Evolutionary conservation across 2,888 invertebrate species (phyloP), one percentile per base, ranked within the genome.

Genomic region (Sturmia bella): DNA sequence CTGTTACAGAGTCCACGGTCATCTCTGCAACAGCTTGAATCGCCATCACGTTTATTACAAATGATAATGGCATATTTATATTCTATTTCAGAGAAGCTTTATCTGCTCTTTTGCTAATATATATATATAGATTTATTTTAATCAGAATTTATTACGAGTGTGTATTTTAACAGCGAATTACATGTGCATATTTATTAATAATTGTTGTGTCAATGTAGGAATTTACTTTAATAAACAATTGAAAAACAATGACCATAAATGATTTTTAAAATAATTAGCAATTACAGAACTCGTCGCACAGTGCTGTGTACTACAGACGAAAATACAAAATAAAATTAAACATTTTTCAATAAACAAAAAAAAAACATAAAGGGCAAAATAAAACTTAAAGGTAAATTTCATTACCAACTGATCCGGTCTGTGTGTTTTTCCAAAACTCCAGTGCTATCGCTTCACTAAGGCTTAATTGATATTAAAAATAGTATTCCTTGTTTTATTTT

Each of bases 1-100:
- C 19, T 89, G 88, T 85, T 84, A 52, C 32, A 86, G 83, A 41
- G 83, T 87, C 19, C 54, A 74, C 12, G 32, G 12, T 7, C 15
- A 57, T 19, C n/a, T 61, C 17, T 76, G 76, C 2, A 52, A 68
- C 3, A 43, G 0, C 13, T 17, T 52, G 21, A 61, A 45, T 52
- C 27, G 63, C 3, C 24, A 27, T 27, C 12, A n/a, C 11, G 24
- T 12, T 32, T 78, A 41, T 54, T 59, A 70, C 21, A 75, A 74
- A 43, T 61, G 56, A 73, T 81, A 56, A 32, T 9, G 41, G 13
- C 11, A 39, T 52, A n/a, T 4, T 45, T n/a, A 13, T 24, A 3
- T 21, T 64, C 24, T 2, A 37, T 43, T 24, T 68, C 39, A 9
- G 19, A 6, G 37, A 66, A 50, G 32, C 39, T 32, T 57, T 41